Evolutionary conservation across 1,140 invertebrate species (phyloP), one percentile per base, ranked within the genome.

Genomic region (Zophobas morio): DNA sequence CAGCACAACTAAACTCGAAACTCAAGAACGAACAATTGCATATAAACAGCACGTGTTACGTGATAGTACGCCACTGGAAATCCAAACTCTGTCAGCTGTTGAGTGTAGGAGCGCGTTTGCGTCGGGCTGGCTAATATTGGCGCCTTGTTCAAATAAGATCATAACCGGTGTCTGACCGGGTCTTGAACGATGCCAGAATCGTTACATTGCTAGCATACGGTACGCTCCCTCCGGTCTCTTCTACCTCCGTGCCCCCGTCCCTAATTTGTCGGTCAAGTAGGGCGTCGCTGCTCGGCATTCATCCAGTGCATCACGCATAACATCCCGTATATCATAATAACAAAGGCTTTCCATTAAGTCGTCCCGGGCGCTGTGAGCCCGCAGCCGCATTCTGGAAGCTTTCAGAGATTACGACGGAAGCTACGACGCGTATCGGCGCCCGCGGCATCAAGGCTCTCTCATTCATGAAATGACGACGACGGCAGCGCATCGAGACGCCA

Each of bases 331-430:
- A 74, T 74, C 72, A 74, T 60, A 74, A 74, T 74, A 74, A 74
- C 72, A 57, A 57, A 74, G 53, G 53, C 72, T 57, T 74, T 75
- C 73, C 72, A 72, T 75, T 75, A 66, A 78, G 77, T 70, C 75
- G 75, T 63, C 72, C 70, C 63, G 63, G 70, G 78, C 78, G 66
- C 75, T 57, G 74, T 71, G 60, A 75, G 71, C 51, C 74, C 74
- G 71, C 73, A 75, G 77, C 74, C 66, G 79, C 60, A 53, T 60
- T 71, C 73, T 77, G 75, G 76, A 75, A 74, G 78, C 78, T 79
- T 77, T 79, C 78, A 77, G 78, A 81, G 81, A 82, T 82, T 82
- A 82, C 78, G 80, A 74, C 77, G 81, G 78, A 80, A 80, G 81
- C 79, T 73, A 77, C 70, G 74, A 79, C 76, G 80, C 78, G 80